phyloP scores from a whole-genome alignment of 2,888 invertebrate species.

The Caenorhabditis plicata region DNA sequence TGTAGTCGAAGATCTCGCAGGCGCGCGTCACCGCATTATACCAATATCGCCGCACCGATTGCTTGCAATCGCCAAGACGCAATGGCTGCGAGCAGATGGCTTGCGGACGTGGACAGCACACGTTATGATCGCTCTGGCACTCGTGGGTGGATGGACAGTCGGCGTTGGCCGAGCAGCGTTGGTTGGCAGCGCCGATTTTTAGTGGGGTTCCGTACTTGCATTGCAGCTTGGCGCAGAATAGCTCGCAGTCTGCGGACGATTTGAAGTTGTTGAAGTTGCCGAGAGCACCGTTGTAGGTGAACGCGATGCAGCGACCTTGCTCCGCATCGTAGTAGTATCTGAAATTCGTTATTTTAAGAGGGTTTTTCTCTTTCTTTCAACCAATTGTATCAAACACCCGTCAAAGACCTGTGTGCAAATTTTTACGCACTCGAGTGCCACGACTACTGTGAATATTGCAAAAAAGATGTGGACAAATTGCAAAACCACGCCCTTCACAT shows the following conservation, averaged over 20 bases:
- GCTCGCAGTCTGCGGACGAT: constrained; percentile 61
- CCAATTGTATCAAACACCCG: no score
- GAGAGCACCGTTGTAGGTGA: constrained; percentile 63
- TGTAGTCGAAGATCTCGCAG: constrained; percentile 64
- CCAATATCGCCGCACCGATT: constrained; percentile 60
- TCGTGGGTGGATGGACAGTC: constrained; percentile 64
- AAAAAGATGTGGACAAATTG: no score
- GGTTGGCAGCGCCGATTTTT: constrained; percentile 60
- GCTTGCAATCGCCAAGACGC: constrained; percentile 64
- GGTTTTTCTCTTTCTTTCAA: no score
- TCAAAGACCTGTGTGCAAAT: no score
- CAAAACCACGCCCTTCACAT: no score
- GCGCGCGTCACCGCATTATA: constrained; percentile 64
- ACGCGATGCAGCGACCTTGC: constrained; percentile 62
- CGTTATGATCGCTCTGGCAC: constrained; percentile 63
- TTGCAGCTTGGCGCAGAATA: constrained; percentile 64
- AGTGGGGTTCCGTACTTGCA: constrained; percentile 60
- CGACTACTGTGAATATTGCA: no score
- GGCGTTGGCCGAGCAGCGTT: constrained; percentile 57
- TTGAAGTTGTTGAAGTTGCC: constrained; percentile 65
- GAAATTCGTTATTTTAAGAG: no score
- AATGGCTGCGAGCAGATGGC: constrained; percentile 65
- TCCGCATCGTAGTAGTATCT: constrained; percentile 64
- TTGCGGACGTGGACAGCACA: constrained; percentile 64
- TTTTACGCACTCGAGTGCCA: no score